Conservation (phyloP, 2,888 invertebrate species). For the Heteromyza rotundicornis region DNA sequence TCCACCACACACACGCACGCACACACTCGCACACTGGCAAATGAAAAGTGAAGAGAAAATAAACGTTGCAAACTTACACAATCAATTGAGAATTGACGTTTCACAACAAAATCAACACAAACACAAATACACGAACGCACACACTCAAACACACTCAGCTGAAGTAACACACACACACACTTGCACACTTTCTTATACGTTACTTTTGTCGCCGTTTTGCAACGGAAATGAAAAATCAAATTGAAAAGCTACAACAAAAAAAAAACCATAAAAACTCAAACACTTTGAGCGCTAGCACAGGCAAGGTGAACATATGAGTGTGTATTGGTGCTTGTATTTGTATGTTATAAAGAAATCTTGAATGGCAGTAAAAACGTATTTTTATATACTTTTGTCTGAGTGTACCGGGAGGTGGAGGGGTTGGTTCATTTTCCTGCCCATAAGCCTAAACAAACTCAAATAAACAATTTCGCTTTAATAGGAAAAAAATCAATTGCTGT, state of each 20-base stretch:
- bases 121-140: slow-evolving; percentile 25
- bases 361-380: no score
- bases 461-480: slow-evolving; percentile 40
- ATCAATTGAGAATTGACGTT: slow-evolving; percentile 51
- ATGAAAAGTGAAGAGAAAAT: slow-evolving; percentile 1
- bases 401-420: neutral
- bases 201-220: slow-evolving; percentile 52
- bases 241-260: slow-evolving; percentile 55
- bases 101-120: slow-evolving; percentile 48
- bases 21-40: neutral
- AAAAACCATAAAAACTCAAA: slow-evolving; percentile 30
- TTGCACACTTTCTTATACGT: slow-evolving; percentile 13
- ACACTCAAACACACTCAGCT: slow-evolving; percentile 21
- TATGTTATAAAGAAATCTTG: no score
- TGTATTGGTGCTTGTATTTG: slow-evolving; percentile 9
- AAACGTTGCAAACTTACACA: slow-evolving; percentile 18
- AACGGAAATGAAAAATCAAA: slow-evolving; percentile 61
- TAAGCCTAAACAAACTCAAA: slow-evolving; percentile 48
- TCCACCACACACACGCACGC: neutral
- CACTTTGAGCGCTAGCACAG: neutral
- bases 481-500: slow-evolving; percentile 40
- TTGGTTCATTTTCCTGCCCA: slow-evolving; percentile 39
- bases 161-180: slow-evolving; percentile 13
- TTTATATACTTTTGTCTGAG: neutral
- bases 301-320: slow-evolving; percentile 1